These are phyloP conservation scores for Mya arenaria DNA, from an alignment of 1,140 invertebrate genomes.

Conservation along the genomic window DNA sequence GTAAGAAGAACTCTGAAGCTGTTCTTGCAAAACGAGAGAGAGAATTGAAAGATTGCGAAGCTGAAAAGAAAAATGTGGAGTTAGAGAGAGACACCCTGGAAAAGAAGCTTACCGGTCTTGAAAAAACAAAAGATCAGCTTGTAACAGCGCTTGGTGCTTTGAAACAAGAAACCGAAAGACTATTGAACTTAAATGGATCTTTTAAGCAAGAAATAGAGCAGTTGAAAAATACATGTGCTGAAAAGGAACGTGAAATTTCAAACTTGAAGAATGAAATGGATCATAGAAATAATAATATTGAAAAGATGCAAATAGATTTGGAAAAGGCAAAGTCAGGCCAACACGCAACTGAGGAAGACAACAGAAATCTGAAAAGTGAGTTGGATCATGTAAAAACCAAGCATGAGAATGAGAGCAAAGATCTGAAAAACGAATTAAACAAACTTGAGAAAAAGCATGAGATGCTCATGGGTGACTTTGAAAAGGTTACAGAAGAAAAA, in stretches of 20 bases:
- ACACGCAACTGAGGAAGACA: neutral
- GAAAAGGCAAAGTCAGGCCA: neutral
- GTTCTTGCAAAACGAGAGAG: conserved; percentile 32
- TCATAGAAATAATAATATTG: conserved; percentile 9
- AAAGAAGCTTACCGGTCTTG: conserved; percentile 31
- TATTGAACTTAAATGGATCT: conserved; percentile 29
- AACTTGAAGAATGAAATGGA: conserved; percentile 6
- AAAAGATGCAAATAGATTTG: neutral
- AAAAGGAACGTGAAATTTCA: conserved; percentile 30
- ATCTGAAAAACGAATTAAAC: neutral
- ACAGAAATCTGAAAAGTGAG: conserved; percentile 11
- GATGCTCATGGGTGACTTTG: neutral
- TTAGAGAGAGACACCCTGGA: conserved; percentile 22
- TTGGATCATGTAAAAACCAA: neutral
- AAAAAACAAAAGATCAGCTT: conserved; percentile 36
- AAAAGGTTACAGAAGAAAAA: conserved; percentile 9
- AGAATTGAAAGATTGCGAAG: conserved; percentile 25
- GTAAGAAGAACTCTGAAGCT: conserved; percentile 28
- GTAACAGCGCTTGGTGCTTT: conserved; percentile 9
- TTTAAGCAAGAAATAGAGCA: conserved; percentile 41
- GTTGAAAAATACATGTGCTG: conserved; percentile 28
- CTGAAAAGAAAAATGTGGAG: conserved; percentile 45
- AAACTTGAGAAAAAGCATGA: neutral
- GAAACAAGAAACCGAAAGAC: conserved; percentile 34
- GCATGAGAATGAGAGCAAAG: conserved; percentile 1